Evolutionary conservation across 2,888 invertebrate species (phyloP).

Genomic region (Unio pictorum): DNA sequence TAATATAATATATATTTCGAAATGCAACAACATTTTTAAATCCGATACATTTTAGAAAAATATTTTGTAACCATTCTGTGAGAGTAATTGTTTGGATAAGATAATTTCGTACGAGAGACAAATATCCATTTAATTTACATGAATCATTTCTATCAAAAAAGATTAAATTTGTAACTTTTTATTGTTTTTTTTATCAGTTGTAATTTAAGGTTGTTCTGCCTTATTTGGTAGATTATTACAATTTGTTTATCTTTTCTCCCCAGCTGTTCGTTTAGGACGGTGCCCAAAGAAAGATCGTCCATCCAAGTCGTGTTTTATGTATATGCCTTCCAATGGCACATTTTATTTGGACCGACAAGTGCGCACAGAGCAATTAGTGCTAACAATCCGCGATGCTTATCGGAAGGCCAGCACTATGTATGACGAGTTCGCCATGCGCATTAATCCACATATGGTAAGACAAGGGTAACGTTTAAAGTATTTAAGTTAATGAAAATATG

Average conservation of each 20-base stretch:
- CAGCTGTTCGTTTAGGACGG: constrained; percentile 63
- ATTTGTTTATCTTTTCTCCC: neutral
- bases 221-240: neutral
- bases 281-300: constrained; percentile 66
- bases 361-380: constrained; percentile 62
- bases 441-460: constrained; percentile 21
- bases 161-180: neutral
- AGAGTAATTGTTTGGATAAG: too few relatives aligned
- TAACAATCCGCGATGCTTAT: constrained; percentile 64
- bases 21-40: too few relatives aligned
- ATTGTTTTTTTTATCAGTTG: neutral
- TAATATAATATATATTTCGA: too few relatives aligned
- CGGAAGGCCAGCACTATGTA: constrained; percentile 46
- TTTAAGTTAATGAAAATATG: neutral
- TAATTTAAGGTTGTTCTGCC: neutral
- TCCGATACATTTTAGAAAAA: too few relatives aligned
- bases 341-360: constrained; percentile 62
- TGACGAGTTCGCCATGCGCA: constrained; percentile 32
- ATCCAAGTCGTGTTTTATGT: constrained; percentile 57
- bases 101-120: too few relatives aligned
- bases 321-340: constrained; percentile 57
- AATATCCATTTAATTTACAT: too few relatives aligned
- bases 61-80: too few relatives aligned
- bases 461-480: neutral
- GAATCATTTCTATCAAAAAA: neutral